Conservation (phyloP, 2,888 invertebrate genomes). For the Drosophila kambysellisi region DNA sequence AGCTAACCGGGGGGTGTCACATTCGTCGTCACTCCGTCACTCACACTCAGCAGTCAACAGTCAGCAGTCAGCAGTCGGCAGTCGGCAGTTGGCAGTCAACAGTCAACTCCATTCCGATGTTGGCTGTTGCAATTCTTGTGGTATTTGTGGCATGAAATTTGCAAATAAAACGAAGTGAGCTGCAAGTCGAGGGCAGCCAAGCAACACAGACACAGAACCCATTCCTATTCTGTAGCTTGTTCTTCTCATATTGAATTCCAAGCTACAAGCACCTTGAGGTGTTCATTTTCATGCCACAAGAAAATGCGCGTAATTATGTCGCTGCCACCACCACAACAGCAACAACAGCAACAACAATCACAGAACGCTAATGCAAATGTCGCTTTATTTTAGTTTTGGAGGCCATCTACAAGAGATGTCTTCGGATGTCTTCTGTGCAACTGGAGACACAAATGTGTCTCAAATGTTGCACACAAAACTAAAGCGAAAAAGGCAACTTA, state of each 20-base stretch:
- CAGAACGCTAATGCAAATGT: constrained; percentile 44
- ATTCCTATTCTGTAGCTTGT: constrained; percentile 48
- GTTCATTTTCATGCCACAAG: constrained; percentile 79
- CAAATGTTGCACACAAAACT: constrained; percentile 49
- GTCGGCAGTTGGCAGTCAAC: constrained; percentile 38
- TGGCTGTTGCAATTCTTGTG: constrained; percentile 76
- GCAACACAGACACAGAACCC: constrained; percentile 20
- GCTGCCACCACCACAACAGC: constrained; percentile 17
- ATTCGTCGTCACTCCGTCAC: constrained; percentile 75
- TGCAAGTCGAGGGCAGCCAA: constrained; percentile 37
- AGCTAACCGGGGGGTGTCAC: constrained; percentile 74
- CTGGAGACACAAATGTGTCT: constrained; percentile 54
- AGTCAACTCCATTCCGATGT: constrained; percentile 48
- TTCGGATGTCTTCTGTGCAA: constrained; percentile 49
- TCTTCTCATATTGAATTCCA: constrained; percentile 75
- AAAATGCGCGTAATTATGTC: constrained; percentile 79
- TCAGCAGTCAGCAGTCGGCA: constrained; percentile 46
- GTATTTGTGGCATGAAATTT: constrained; percentile 79
- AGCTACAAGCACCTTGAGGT: constrained; percentile 74
- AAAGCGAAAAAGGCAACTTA: constrained; percentile 30
- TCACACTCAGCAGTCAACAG: constrained; percentile 53
- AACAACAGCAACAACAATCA: constrained; percentile 2
- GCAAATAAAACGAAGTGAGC: constrained; percentile 75
- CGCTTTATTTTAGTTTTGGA: constrained; percentile 49
- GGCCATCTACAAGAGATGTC: constrained; percentile 67